phyloP scores from a whole-genome alignment of 2,888 invertebrate species.

The Macaria notata region DNA sequence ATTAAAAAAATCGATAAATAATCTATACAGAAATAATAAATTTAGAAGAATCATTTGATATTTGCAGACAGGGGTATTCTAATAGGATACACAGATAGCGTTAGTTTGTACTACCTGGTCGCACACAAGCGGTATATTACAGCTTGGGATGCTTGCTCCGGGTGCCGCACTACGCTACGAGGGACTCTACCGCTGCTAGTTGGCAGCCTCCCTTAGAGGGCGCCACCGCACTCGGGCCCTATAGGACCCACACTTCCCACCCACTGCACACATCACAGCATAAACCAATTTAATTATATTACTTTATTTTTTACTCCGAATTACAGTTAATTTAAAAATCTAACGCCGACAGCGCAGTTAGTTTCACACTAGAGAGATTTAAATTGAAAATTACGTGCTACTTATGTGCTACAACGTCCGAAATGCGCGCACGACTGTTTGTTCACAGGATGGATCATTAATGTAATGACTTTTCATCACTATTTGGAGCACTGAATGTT shows the following conservation, averaged over 20 bases:
- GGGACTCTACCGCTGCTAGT: slow-evolving; percentile 11
- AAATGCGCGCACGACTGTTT: slow-evolving; percentile 1
- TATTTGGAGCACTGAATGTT: too few species aligned
- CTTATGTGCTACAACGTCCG: slow-evolving; percentile 21
- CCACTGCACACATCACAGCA: too few species aligned
- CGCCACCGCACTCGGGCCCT: neutral
- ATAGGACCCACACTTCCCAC: neutral
- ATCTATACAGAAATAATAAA: too few species aligned
- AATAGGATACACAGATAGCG: slow-evolving; percentile 6
- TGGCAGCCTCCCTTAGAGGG: slow-evolving; percentile 10
- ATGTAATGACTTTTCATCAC: too few species aligned
- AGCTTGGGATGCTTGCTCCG: slow-evolving; percentile 26
- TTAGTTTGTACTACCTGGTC: slow-evolving; percentile 2
- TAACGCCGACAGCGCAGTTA: slow-evolving; percentile 1
- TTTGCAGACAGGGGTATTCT: slow-evolving; percentile 12
- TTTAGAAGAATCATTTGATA: slow-evolving; percentile 2
- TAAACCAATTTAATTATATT: too few species aligned
- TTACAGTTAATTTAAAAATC: slow-evolving; percentile 1
- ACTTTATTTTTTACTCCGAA: too few species aligned
- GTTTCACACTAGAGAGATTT: slow-evolving; percentile 5
- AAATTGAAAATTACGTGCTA: slow-evolving; percentile 16
- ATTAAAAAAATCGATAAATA: too few species aligned
- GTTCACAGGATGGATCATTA: neutral
- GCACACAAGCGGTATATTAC: slow-evolving; percentile 20
- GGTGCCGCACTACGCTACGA: slow-evolving; percentile 26